phyloP scores from a whole-genome alignment of 2,113 vertebrate genomes.

The Scatophagus argus region DNA sequence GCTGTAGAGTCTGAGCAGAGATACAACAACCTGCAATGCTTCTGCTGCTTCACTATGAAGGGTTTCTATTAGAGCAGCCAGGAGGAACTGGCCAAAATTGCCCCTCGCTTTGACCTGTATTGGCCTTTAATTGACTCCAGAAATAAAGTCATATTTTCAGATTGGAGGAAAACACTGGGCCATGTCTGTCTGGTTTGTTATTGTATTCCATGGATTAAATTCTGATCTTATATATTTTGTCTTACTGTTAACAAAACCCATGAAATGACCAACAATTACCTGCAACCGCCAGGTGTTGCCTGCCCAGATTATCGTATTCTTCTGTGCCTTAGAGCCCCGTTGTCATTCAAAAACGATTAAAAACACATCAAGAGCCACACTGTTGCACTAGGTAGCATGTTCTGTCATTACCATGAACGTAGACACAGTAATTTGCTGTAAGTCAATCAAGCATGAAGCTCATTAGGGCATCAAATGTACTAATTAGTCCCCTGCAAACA shows the following conservation, averaged over 20 bases:
- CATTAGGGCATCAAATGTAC: background rate
- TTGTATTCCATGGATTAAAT: background rate
- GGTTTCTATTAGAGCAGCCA: conserved; percentile 20
- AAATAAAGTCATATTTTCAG: conserved; percentile 22
- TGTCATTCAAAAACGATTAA: background rate
- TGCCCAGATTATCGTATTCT: background rate
- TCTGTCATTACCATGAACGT: background rate
- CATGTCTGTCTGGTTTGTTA: background rate
- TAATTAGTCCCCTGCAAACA: background rate
- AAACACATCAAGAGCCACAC: conserved; percentile 1
- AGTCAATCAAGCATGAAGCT: background rate
- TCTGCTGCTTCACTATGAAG: conserved; percentile 19
- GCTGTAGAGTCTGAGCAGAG: conserved; percentile 18
- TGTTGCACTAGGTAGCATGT: background rate
- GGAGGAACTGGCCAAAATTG: background rate
- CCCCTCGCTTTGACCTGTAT: background rate
- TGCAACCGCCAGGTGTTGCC: background rate
- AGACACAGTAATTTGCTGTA: background rate
- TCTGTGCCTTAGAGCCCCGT: background rate
- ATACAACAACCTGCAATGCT: conserved; percentile 5
- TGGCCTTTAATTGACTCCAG: conserved; percentile 14
- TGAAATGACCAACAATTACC: background rate
- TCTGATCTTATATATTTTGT: background rate
- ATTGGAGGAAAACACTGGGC: conserved; percentile 1
- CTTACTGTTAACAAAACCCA: background rate